Base-by-base conservation (phyloP, 2,113 vertebrate species). In the Pycnonotus jocosus region DNA sequence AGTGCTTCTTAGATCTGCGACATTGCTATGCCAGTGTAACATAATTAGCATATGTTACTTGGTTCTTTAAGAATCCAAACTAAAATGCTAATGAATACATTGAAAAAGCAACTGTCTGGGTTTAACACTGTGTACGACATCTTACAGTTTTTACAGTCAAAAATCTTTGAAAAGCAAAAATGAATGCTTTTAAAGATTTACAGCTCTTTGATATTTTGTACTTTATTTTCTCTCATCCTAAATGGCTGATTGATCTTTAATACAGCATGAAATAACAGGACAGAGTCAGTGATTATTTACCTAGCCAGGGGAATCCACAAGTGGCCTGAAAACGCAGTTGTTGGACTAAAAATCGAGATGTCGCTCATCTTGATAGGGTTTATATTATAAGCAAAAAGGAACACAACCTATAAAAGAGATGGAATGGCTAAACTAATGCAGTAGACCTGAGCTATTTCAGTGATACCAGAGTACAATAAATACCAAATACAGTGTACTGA, bases 361-460 rank as follows among this genome's bases (percentile, higher is more conserved):
- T 92, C 93, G 25, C 69, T 95, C 35, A 96, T 72, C 65, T 69
- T 94, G 69, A 97, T 23, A 64, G 88, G 70, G 57, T 81, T 72
- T 42, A 24, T 96, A 68, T 97, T 97, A 65, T 92, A 97, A 78
- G 97, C 97, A 93, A 97, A 97, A 80, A 98, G 77, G 61, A 98
- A 64, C 87, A 98, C 96, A 83, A 98, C 89, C 98, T 98, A 48
- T 38, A 76, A 70, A 74, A 86, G 38, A 74, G 69, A 77, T 17
- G 16, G 56, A 84, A 85, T 21, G 37, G 31, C 20, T 58, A 64
- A 65, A 33, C 35, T 51, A 79, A 85, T 15, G 24, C 24, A 86
- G 14, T n/a, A 82, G 21, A 53, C 51, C 37, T 76, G 62, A 83
- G 31, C 28, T 80, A 21, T 62, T 83, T 69, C 38, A 86, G 42